These are phyloP conservation scores for Ridgeia piscesae DNA, from an alignment of 1,140 invertebrate species.

Conservation along the genomic window DNA sequence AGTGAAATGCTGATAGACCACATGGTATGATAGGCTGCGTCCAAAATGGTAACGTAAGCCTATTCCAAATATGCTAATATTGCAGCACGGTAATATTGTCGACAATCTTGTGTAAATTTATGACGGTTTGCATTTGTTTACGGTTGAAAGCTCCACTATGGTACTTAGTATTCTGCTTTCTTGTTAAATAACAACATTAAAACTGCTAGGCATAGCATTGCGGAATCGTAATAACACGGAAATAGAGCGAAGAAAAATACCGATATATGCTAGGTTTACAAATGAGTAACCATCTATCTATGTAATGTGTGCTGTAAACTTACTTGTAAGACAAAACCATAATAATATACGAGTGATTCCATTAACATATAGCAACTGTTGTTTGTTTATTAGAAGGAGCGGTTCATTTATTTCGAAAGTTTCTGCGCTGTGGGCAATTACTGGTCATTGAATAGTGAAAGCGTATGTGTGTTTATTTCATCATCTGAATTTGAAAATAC, in stretches of 20 bases:
- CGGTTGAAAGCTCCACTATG: not conserved
- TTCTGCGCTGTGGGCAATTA: not conserved
- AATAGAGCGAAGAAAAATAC: not conserved
- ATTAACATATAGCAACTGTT: not conserved
- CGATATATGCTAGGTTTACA: too few species aligned
- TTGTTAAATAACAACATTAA: not conserved
- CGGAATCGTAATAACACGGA: not conserved
- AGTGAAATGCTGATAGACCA: not conserved
- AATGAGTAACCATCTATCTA: too few species aligned
- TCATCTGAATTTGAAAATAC: not conserved
- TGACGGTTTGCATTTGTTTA: not conserved
- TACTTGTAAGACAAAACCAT: not conserved
- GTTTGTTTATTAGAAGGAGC: not conserved
- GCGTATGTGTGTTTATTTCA: not conserved
- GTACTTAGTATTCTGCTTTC: not conserved
- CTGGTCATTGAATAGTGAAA: not conserved
- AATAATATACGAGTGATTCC: not conserved
- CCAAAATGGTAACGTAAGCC: not conserved
- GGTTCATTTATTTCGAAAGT: not conserved
- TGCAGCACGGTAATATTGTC: not conserved
- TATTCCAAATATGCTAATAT: not conserved
- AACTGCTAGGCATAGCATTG: too few species aligned
- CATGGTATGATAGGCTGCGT: not conserved
- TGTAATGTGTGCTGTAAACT: not conserved
- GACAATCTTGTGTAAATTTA: not conserved